These are phyloP conservation scores for Oreochromis spilurus DNA, from an alignment of 2,113 vertebrate genomes.

Conservation along the genomic window DNA sequence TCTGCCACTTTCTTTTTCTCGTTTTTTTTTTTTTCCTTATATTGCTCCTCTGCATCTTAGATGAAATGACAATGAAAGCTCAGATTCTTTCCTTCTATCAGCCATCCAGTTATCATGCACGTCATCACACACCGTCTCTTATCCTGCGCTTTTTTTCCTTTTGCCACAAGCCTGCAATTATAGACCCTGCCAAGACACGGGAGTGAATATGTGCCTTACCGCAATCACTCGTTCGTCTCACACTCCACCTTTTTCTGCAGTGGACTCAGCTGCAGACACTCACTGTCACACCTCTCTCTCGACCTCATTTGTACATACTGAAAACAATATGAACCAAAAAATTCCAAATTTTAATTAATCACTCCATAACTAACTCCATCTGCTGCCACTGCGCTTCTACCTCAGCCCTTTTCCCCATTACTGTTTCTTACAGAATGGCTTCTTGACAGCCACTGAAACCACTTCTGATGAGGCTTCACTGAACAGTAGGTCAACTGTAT, in stretches of 20 bases:
- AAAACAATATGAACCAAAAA: neutral
- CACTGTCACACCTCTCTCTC: neutral
- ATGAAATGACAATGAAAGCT: conserved; percentile 4
- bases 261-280: conserved; percentile 4
- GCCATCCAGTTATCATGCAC: neutral
- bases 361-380: neutral
- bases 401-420: neutral
- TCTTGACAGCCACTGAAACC: neutral
- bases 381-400: neutral
- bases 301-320: neutral
- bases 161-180: conserved; percentile 51
- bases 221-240: conserved; percentile 41
- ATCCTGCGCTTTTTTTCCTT: neutral
- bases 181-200: conserved; percentile 7
- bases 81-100: neutral
- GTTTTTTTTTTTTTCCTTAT: neutral
- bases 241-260: conserved; percentile 23
- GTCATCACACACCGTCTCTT: conserved; percentile 8
- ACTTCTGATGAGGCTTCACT: neutral
- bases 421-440: neutral
- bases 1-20: neutral
- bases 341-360: neutral
- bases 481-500: neutral
- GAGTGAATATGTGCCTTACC: conserved; percentile 15
- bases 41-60: conserved; percentile 8